Base-by-base conservation (phyloP, 2,888 invertebrate species). In the Diachrysia chrysitis region DNA sequence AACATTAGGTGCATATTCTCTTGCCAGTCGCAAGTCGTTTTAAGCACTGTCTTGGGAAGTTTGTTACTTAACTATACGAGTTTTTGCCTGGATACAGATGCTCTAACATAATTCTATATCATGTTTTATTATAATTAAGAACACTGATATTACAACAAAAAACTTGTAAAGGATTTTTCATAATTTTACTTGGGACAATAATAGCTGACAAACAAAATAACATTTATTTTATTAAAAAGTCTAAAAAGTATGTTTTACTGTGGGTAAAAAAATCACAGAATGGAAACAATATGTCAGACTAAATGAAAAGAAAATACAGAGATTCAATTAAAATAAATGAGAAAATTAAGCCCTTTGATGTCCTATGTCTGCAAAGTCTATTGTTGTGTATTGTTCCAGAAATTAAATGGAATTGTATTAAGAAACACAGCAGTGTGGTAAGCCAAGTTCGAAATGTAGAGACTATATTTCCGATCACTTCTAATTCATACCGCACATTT, bases 311-410 rank as follows among this genome's bases (percentile, higher is more conserved):
- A 42, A 42, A 42, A 42, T 42, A n/a, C 42, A n/a, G n/a, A 42
- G 42, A 42, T 42, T 42, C 42, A n/a, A n/a, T 42, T 42, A 42
- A n/a, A 42, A 42, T 42, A 42, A 42, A 42, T n/a, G 42, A 42
- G 42, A 6, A n/a, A 42, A 42, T 42, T 42, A 42, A 42, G 42
- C 42, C n/a, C 42, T 42, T 42, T 42, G 42, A 42, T 42, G 42
- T 42, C n/a, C 16, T 42, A 42, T n/a, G 42, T 42, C 42, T 42
- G 42, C 42, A 42, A n/a, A 42, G n/a, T 1, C n/a, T 42, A 42
- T 42, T 42, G 42, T n/a, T n/a, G n/a, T 42, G n/a, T 42, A 42
- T 42, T 42, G 42, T 42, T n/a, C 16, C 42, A n/a, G 42, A 42
- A 42, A 42, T 42, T n/a, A 42, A 42, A 42, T 42, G n/a, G n/a